Evolutionary conservation across 2,113 vertebrate species (phyloP), one percentile per base, ranked within the genome.

Genomic region (Tychaedon coryphoeus): DNA sequence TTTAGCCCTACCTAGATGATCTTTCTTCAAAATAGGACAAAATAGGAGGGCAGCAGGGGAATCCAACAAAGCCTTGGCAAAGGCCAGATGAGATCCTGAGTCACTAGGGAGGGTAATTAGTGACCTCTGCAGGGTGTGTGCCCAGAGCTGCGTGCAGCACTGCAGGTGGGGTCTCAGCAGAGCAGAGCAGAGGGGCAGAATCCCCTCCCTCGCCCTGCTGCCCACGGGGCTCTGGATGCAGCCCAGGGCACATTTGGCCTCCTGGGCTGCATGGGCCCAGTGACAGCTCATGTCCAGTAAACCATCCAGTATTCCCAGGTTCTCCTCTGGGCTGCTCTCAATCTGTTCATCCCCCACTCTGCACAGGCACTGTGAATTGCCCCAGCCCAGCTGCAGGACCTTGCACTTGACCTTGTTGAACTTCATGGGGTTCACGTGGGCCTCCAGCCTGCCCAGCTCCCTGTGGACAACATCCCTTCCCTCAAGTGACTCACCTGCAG

Each of bases 251-350:
- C 0, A 0, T 12, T 12, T 79, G 76, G 12, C 28, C 4, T 26
- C 48, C 40, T 47, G 56, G 40, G 17, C 47, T 79, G 28, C 0
- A 1, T 7, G 1, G 0, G 8, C 33, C 20, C 5, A 1, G 3
- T 40, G 69, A 6, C 9, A 10, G 38, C 10, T 72, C 40, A 5
- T 7, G 19, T 28, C 54, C 58, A 33, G 1, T 8, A 18, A 38
- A 9, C 29, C 54, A n/a, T 19, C 38, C 69, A 64, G 13, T 2
- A n/a, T 1, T 43, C 48, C 50, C 29, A 36, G 4, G 10, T 10
- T 48, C 24, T 73, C 9, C 0, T 3, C 54, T 18, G 36, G 9
- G 26, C 48, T 72, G 14, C 28, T 43, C 43, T 8, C 62, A 24
- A 6, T 8, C 61, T 3, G 0, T 14, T 45, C 43, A 64, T 20